These are phyloP conservation scores for Piliocolobus tephrosceles DNA, from an alignment of 2,113 vertebrate genomes.

Conservation along the genomic window DNA sequence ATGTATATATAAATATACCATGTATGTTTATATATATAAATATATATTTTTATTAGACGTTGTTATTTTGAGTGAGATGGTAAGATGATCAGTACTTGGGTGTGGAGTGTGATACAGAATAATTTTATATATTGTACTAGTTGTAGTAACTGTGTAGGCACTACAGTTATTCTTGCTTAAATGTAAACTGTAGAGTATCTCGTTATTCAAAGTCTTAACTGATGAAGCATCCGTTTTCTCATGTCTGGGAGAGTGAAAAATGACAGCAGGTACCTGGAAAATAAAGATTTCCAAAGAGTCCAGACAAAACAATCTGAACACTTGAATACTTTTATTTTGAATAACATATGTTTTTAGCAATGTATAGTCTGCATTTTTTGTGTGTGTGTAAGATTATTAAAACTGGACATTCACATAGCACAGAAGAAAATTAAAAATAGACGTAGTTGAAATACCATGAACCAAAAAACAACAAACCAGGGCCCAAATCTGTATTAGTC, in stretches of 20 bases:
- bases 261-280: background rate
- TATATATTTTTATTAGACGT: background rate
- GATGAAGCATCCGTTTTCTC: background rate
- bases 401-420: background rate
- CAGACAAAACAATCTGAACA: background rate
- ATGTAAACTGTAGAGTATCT: constrained; percentile 30
- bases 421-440: background rate
- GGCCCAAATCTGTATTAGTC: background rate
- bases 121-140: constrained; percentile 60
- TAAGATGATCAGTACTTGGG: constrained; percentile 24
- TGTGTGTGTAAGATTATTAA: background rate
- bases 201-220: constrained; percentile 16
- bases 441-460: background rate
- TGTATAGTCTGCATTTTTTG: background rate
- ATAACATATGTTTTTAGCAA: background rate
- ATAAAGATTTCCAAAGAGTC: background rate
- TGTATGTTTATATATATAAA: too few relatives aligned
- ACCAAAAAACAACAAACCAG: background rate
- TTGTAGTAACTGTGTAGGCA: constrained; percentile 20
- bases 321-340: background rate
- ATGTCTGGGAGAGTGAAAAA: background rate
- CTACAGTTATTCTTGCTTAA: constrained; percentile 52
- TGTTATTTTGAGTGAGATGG: constrained; percentile 18
- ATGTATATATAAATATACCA: too few relatives aligned
- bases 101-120: constrained; percentile 14